Evolutionary conservation across 2,113 vertebrate species (phyloP), one percentile per base, ranked within the genome.

Genomic region (Heptranchias perlo): DNA sequence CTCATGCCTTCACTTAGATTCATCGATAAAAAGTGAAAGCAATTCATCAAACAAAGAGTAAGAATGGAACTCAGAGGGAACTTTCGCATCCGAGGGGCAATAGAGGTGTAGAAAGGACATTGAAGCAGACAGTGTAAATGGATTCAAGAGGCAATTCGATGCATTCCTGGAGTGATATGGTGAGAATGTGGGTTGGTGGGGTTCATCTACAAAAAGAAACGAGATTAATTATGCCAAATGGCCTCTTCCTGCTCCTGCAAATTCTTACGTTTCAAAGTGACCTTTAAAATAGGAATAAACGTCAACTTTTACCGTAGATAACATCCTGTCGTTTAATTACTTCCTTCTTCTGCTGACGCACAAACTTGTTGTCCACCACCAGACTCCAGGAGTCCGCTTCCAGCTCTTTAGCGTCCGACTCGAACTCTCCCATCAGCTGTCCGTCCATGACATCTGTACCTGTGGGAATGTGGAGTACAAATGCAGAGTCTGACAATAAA

Each of bases 381-480:
- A 98, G 97, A 97, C 99, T 99, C 99, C 99, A 99, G 3, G 99
- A 99, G 97, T 99, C 99, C 0, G 98, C 98, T 96, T 99, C 99
- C 87, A 99, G 97, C 73, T 99, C 98, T 96, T 98, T 99, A 76
- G 98, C 98, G 58, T 99, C 99, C 0, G 97, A 97, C 96, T 99
- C 99, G 86, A 99, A 98, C 96, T 99, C 99, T 62, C 99, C 99
- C 98, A 99, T 98, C 95, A 99, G 98, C 96, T 99, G 99, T 31
- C 98, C 98, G 97, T 99, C 99, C 31, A 99, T 98, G 98, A 99
- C 99, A 96, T 99, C 99, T 1, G 98, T 99, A 96, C 99, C 99
- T 99, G 97, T 69, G 64, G 62, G 44, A n/a, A 39, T 10, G 89
- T 62, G 54, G 58, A 93, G 61, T 61, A 39, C 89, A 93, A 62